These are phyloP conservation scores for Caenorhabditis panamensis DNA, from an alignment of 2,888 invertebrate species.

Conservation along the genomic window DNA sequence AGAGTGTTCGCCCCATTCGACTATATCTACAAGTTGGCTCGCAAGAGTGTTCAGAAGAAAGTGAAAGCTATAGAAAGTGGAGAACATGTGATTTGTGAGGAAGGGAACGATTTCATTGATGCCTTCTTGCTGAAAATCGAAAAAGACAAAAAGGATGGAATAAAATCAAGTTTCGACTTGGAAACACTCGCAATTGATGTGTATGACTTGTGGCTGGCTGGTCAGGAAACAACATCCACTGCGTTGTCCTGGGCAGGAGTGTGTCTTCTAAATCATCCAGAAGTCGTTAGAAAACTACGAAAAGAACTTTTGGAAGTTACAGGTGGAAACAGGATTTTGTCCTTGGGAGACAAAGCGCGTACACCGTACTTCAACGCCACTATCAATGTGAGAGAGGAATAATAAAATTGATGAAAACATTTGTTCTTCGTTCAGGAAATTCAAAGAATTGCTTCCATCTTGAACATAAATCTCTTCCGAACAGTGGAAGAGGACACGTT, in stretches of 20 bases:
- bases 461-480: slow-evolving; percentile 58
- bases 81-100: slow-evolving; percentile 49
- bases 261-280: slow-evolving; percentile 62
- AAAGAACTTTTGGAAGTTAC: slow-evolving; percentile 48
- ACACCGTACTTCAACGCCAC: slow-evolving; percentile 62
- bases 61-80: slow-evolving; percentile 20
- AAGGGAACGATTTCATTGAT: slow-evolving; percentile 64
- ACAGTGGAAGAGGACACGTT: slow-evolving; percentile 23
- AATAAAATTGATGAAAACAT: too few species aligned
- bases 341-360: slow-evolving; percentile 22
- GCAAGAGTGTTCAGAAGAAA: slow-evolving; percentile 6
- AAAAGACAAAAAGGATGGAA: slow-evolving; percentile 55
- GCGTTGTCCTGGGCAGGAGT: slow-evolving; percentile 58
- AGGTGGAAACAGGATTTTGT: slow-evolving; percentile 23
- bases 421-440: slow-evolving; percentile 58
- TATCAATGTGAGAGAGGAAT: slow-evolving; percentile 51
- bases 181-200: slow-evolving; percentile 43
- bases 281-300: slow-evolving; percentile 41
- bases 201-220: slow-evolving; percentile 66
- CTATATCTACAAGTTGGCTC: slow-evolving; percentile 6
- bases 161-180: slow-evolving; percentile 36
- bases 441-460: slow-evolving; percentile 62
- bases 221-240: slow-evolving; percentile 68
- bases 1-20: slow-evolving; percentile 13
- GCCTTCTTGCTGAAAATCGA: slow-evolving; percentile 62